Conservation (phyloP, 2,888 invertebrate species). For the Carcina quercana region DNA sequence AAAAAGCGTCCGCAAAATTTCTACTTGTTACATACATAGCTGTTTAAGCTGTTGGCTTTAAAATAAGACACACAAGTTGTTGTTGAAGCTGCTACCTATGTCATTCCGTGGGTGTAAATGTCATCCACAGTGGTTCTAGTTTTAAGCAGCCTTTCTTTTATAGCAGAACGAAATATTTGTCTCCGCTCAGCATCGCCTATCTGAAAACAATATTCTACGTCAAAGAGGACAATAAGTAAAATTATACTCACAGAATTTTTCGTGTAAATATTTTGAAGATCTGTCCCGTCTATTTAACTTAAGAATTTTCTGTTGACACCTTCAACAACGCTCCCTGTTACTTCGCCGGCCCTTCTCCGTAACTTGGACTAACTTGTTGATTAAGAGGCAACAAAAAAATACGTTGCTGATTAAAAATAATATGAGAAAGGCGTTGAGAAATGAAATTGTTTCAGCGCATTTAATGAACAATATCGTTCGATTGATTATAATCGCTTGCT, state of each 20-base stretch:
- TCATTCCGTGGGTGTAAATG: too few relatives aligned
- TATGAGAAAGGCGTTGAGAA: not conserved
- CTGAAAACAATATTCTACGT: too few relatives aligned
- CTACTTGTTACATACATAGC: too few relatives aligned
- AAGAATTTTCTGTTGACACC: slow-evolving; percentile 18
- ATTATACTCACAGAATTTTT: slow-evolving; percentile 36
- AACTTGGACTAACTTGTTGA: slow-evolving; percentile 7
- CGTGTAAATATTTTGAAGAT: slow-evolving; percentile 38
- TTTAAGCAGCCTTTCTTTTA: too few relatives aligned
- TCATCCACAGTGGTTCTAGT: too few relatives aligned
- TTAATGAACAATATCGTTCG: not conserved
- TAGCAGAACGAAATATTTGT: too few relatives aligned
- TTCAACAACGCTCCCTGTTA: slow-evolving; percentile 1
- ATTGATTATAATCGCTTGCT: too few relatives aligned
- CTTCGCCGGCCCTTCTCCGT: not conserved
- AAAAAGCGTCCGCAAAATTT: too few relatives aligned
- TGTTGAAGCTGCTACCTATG: too few relatives aligned
- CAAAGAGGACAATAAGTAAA: slow-evolving; percentile 31
- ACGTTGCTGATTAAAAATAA: not conserved
- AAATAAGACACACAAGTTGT: too few relatives aligned
- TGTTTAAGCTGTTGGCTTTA: too few relatives aligned
- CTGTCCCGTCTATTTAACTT: slow-evolving; percentile 16
- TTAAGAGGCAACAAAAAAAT: slow-evolving; percentile 3
- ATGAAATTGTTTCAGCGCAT: not conserved
- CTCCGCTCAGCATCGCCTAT: too few relatives aligned